These are phyloP conservation scores for Notothenia rossii DNA, from an alignment of 2,113 vertebrate genomes.

Conservation along the genomic window DNA sequence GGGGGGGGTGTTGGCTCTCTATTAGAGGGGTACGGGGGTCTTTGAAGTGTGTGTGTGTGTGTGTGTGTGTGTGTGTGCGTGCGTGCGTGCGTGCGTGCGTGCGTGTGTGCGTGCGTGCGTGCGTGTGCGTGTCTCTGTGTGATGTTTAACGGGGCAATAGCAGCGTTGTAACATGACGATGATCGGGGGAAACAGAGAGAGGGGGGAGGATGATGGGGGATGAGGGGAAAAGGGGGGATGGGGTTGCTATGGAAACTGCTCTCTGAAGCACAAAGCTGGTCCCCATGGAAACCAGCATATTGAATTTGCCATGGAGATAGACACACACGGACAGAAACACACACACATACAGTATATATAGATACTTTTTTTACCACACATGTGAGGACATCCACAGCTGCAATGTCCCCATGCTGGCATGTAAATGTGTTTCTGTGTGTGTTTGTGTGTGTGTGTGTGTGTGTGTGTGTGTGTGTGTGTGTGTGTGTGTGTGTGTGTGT, in stretches of 20 bases:
- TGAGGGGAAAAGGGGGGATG: conserved; percentile 45
- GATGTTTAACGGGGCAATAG: too few species aligned
- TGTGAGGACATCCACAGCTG: not conserved
- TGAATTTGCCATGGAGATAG: conserved; percentile 68
- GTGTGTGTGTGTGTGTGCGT: too few species aligned
- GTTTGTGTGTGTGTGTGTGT: too few species aligned
- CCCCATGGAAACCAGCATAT: conserved; percentile 79
- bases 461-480: too few species aligned
- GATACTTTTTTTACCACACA: not conserved
- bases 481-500: conserved; percentile 17
- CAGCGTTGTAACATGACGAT: not conserved
- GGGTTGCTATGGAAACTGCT: conserved; percentile 83
- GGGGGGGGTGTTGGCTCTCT: not conserved
- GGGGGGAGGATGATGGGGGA: conserved; percentile 42
- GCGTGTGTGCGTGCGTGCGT: too few species aligned
- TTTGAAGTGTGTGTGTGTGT: too few species aligned
- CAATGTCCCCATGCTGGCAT: not conserved
- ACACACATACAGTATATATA: not conserved
- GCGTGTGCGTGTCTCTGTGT: too few species aligned
- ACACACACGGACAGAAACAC: not conserved
- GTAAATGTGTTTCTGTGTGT: conserved; percentile 23
- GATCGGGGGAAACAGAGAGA: conserved; percentile 4
- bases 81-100: too few species aligned
- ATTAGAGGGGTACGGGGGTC: not conserved
- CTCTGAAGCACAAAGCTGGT: conserved; percentile 78